Evolutionary conservation across 1,140 invertebrate genomes (phyloP), one percentile per base, ranked within the genome.

Genomic region (Ephestia elutella): DNA sequence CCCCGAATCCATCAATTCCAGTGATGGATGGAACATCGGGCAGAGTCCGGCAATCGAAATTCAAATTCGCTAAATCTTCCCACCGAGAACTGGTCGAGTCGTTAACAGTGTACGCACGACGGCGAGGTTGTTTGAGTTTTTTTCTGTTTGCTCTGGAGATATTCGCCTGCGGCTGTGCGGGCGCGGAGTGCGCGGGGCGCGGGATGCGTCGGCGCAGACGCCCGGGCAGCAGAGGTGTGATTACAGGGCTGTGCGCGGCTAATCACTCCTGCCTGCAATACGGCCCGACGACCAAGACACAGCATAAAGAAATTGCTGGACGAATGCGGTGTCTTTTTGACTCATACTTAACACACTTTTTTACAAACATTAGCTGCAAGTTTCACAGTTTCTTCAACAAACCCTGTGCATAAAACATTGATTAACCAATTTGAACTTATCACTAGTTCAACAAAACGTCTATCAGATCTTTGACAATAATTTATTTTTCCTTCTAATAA

Each of bases 11-110:
- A 87, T 87, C 85, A 87, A 87, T 87, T 85, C 78, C 65, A 62
- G 69, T 85, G 85, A 87, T 87, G 85, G 81, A 87, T 86, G 84
- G 73, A 76, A 71, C 77, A 70, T 75, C 73, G 78, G 64, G 70
- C 61, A 62, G 55, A 62, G 57, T 68, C 71, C 56, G 68, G 75
- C 78, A 77, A 84, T 86, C 80, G 75, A 82, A 85, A 86, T 84
- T 87, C 80, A 85, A 87, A 87, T 87, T 86, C 80, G 85, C 85
- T 84, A 87, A 87, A 82, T 85, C 82, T 87, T 86, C 85, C 82
- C 85, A 85, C 70, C 75, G 75, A 82, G 73, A 82, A 81, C 68
- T 77, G 81, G 73, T 78, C 78, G 76, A 71, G 73, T 87, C 82
- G 85, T 87, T 86, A 87, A 86, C 82, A 82, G 80, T 71, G 73